Conservation (phyloP, 1,140 invertebrate species). For the Aphelenchoides besseyi region DNA sequence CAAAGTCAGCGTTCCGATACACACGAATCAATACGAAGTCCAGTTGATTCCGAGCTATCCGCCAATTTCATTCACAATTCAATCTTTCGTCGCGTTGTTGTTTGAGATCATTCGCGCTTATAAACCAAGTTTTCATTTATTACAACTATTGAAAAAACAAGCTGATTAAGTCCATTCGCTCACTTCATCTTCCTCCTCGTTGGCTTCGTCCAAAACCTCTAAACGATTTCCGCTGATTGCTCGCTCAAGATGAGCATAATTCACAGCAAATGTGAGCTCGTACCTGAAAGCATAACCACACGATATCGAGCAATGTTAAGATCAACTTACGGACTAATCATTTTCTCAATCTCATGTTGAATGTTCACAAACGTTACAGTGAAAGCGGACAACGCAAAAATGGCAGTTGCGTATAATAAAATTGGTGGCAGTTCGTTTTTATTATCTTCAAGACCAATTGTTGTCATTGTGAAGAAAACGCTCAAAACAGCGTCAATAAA, state of each 20-base stretch:
- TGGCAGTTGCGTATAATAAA: constrained; percentile 11
- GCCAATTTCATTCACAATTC: neutral
- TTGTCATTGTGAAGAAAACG: constrained; percentile 26
- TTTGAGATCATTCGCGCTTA: neutral
- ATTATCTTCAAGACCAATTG: constrained; percentile 21
- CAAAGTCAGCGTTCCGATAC: neutral
- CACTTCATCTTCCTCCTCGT: constrained; percentile 15
- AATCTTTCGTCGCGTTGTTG: neutral
- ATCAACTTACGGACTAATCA: constrained; percentile 20
- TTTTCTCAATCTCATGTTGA: constrained; percentile 25
- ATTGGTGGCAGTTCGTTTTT: constrained; percentile 23
- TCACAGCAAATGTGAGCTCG: constrained; percentile 20
- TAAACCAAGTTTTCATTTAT: neutral
- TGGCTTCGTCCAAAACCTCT: constrained; percentile 25
- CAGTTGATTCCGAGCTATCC: neutral
- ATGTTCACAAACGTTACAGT: constrained; percentile 18
- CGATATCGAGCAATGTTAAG: too few relatives aligned
- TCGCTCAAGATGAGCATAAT: constrained; percentile 23
- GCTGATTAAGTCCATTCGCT: constrained; percentile 8
- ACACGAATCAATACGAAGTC: neutral
- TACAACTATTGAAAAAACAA: neutral
- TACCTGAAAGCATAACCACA: too few relatives aligned
- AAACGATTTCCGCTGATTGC: constrained; percentile 21
- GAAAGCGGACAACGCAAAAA: constrained; percentile 25
- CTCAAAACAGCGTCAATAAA: constrained; percentile 23